Percentiles rank a stretch among this genome's conserved stretches.
phyloP scores from a whole-genome alignment of 2,888 invertebrate genomes.

The Ornithoptera priamus region DNA sequence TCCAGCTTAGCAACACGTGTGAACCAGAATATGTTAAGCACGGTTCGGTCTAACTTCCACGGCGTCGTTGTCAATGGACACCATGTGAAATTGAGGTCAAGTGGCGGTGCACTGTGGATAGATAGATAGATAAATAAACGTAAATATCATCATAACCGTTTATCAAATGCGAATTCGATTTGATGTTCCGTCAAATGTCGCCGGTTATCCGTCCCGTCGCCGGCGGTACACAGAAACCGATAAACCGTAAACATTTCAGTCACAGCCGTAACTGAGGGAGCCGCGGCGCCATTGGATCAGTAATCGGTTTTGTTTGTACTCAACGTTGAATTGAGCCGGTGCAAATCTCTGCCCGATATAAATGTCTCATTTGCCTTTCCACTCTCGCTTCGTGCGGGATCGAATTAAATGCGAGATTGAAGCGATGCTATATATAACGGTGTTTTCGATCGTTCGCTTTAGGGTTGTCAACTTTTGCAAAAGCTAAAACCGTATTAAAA shows the following conservation, averaged over 20 bases:
- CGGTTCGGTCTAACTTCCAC: not conserved
- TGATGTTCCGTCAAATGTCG: conserved; percentile 10
- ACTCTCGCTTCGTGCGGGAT: conserved; percentile 1
- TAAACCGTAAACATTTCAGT: conserved; percentile 22
- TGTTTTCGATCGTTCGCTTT: not conserved
- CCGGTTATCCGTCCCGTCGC: conserved; percentile 5
- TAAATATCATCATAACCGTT: not conserved
- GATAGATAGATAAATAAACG: not conserved
- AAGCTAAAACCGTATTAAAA: too few relatives aligned
- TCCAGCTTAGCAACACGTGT: not conserved
- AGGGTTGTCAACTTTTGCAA: not conserved
- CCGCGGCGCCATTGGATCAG: conserved; percentile 14
- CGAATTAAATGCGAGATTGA: conserved; percentile 12
- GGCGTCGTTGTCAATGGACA: not conserved
- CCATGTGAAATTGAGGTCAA: not conserved
- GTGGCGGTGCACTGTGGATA: too few relatives aligned
- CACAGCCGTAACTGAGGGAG: conserved; percentile 13
- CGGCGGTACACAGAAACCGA: conserved; percentile 18
- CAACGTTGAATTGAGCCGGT: not conserved
- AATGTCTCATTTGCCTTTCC: conserved; percentile 15
- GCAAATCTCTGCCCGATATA: conserved; percentile 9
- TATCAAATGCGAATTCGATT: not conserved
- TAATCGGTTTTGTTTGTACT: conserved; percentile 16
- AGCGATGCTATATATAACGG: conserved; percentile 7
- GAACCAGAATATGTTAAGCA: not conserved